phyloP scores from a whole-genome alignment of 92 coral and sea anemone genomes.

The Heliopora coerulea region DNA sequence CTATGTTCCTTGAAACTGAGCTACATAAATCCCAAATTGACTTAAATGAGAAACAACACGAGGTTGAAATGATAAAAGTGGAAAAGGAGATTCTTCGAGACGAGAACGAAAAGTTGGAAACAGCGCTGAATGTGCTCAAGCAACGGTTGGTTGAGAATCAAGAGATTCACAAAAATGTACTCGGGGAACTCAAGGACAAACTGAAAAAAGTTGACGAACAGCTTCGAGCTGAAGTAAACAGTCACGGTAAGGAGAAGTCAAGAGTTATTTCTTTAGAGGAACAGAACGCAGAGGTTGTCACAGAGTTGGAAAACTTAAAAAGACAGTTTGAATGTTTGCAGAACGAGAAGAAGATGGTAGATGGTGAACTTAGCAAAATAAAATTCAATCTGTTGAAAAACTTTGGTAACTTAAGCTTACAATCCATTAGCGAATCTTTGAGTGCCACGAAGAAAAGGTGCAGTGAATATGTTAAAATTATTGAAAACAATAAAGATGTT shows the following conservation, averaged over 20 bases:
- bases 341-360: not conserved
- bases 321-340: not conserved
- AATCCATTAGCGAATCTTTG: not conserved
- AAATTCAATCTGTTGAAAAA: not conserved
- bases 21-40: not conserved
- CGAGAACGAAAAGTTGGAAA: not conserved
- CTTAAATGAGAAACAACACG: not conserved
- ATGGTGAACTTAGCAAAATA: not conserved
- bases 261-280: not conserved
- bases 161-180: not conserved
- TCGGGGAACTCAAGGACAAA: not conserved
- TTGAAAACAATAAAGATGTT: not conserved
- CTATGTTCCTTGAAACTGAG: not conserved
- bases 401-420: not conserved
- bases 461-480: slow-evolving; percentile 5
- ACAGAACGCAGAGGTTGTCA: not conserved
- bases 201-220: not conserved
- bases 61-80: not conserved
- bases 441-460: not conserved
- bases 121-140: not conserved
- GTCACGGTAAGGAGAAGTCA: not conserved
- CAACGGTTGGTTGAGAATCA: not conserved
- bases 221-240: not conserved
- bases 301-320: not conserved
- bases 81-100: not conserved